These are phyloP conservation scores for Oryzias woworae DNA, from an alignment of 2,113 vertebrate species.

Conservation along the genomic window DNA sequence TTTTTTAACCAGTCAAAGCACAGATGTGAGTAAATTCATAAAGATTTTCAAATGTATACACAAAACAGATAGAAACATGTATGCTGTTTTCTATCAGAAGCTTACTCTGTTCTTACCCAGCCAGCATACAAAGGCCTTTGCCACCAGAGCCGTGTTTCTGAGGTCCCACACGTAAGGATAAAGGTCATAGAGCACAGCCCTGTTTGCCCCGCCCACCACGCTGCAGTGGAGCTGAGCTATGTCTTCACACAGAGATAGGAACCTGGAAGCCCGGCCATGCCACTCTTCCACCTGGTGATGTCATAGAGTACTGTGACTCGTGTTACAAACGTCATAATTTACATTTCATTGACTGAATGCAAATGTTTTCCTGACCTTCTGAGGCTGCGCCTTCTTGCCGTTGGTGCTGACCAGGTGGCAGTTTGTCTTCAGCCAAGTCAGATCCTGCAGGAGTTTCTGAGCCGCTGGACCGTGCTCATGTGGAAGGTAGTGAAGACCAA, in stretches of 20 bases:
- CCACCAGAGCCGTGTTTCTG: constrained; percentile 81
- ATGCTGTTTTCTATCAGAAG: background rate
- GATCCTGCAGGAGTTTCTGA: constrained; percentile 78
- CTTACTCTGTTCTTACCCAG: constrained; percentile 73
- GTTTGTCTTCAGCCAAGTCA: constrained; percentile 81
- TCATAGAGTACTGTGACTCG: background rate
- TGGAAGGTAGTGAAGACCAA: constrained; percentile 85
- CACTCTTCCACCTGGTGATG: constrained; percentile 69
- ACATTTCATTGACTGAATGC: background rate
- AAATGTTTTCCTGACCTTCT: constrained; percentile 64
- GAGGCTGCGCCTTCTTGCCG: constrained; percentile 70
- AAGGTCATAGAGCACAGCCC: constrained; percentile 83
- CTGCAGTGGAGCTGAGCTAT: constrained; percentile 78
- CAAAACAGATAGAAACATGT: background rate
- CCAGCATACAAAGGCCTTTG: constrained; percentile 84
- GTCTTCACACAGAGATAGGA: constrained; percentile 76
- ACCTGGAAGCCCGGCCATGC: constrained; percentile 72
- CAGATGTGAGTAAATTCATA: no score
- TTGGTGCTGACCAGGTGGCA: constrained; percentile 74
- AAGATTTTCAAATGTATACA: no score
- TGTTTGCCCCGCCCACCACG: constrained; percentile 76
- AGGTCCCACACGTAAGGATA: constrained; percentile 89
- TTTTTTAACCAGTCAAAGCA: no score
- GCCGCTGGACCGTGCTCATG: constrained; percentile 79
- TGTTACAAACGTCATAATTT: background rate